Percentiles rank a stretch among this genome's conserved stretches.
Conservation (phyloP, 53 echinoderm and acorn worm species). For the Holothuria leucospilota region DNA sequence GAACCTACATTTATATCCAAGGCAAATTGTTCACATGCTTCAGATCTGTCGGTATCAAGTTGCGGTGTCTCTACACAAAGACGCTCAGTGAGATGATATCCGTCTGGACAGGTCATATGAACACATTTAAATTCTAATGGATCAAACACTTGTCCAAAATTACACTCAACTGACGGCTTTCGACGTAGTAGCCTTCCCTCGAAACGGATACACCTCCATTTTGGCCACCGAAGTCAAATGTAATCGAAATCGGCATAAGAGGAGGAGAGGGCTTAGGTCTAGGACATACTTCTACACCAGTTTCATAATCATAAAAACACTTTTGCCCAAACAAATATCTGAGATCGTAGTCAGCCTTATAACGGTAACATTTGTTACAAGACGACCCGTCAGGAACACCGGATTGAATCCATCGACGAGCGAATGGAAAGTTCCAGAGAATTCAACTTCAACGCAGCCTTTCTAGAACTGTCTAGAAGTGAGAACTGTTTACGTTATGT, state of each 20-base stretch:
- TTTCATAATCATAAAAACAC: too few relatives aligned
- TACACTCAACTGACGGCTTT: not conserved
- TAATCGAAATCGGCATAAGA: constrained; percentile 4
- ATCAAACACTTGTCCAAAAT: not conserved
- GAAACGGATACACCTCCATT: not conserved
- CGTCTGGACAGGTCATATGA: not conserved
- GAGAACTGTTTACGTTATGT: too few relatives aligned
- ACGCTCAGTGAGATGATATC: not conserved
- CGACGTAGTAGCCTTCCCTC: not conserved
- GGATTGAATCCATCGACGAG: too few relatives aligned
- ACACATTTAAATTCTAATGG: not conserved
- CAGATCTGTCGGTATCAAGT: not conserved
- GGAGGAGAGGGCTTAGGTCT: too few relatives aligned
- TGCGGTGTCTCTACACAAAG: not conserved
- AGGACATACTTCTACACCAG: too few relatives aligned
- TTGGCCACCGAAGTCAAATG: not conserved
- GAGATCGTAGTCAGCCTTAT: too few relatives aligned
- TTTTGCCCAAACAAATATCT: too few relatives aligned
- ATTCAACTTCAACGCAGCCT: too few relatives aligned
- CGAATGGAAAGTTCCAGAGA: too few relatives aligned
- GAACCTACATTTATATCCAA: not conserved
- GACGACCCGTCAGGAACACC: too few relatives aligned
- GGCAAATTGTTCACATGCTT: not conserved
- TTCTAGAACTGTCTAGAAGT: too few relatives aligned
- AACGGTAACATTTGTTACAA: too few relatives aligned